Conservation (phyloP, 2,113 vertebrate species). For the Amphiprion percula region DNA sequence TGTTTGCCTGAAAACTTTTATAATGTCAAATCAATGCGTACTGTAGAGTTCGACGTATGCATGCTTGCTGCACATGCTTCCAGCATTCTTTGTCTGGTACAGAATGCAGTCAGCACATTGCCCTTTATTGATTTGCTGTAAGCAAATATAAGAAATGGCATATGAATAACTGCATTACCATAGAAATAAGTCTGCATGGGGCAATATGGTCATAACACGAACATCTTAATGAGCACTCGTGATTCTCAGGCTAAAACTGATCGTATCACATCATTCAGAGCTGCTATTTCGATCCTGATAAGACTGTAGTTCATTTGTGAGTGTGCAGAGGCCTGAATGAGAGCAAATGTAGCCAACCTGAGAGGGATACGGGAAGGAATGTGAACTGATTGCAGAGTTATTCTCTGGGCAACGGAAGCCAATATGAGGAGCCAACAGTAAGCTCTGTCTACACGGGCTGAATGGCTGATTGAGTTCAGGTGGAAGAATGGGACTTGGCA, state of each 20-base stretch:
- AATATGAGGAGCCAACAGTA: slow-evolving; percentile 75
- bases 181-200: slow-evolving; percentile 68
- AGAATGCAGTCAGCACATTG: slow-evolving; percentile 39
- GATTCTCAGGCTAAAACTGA: slow-evolving; percentile 59
- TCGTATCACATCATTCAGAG: slow-evolving; percentile 54
- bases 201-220: slow-evolving; percentile 47
- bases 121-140: slow-evolving; percentile 58
- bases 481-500: slow-evolving; percentile 67
- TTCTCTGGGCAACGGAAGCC: slow-evolving; percentile 76
- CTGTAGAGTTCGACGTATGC: slow-evolving; percentile 5
- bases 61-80: slow-evolving; percentile 9
- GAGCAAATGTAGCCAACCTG: slow-evolving; percentile 66
- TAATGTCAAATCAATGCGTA: slow-evolving; percentile 5
- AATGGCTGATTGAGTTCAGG: slow-evolving; percentile 73
- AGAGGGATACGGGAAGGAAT: slow-evolving; percentile 68
- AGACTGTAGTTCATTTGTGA: slow-evolving; percentile 61
- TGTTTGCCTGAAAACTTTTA: slow-evolving; percentile 3
- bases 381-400: slow-evolving; percentile 79
- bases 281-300: slow-evolving; percentile 47
- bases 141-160: slow-evolving; percentile 64
- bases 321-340: slow-evolving; percentile 39
- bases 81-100: slow-evolving; percentile 12
- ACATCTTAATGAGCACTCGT: slow-evolving; percentile 50
- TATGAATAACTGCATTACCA: slow-evolving; percentile 74
- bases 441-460: slow-evolving; percentile 65